Evolutionary conservation across 2,797 vertebrate species (phyloP), one percentile per base, ranked within the genome.

Genomic region (Spinus pinus): DNA sequence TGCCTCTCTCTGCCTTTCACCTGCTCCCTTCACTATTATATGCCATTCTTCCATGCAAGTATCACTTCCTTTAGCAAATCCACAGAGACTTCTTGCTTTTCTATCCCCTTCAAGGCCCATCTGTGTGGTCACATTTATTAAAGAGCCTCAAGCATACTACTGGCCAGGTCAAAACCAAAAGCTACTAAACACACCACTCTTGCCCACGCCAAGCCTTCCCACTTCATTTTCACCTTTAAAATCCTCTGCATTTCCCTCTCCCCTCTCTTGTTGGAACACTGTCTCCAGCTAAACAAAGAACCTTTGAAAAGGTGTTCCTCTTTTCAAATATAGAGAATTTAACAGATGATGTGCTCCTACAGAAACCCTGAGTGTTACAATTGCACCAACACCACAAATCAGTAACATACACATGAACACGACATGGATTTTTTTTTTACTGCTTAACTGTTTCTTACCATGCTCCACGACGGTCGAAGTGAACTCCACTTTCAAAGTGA

Each of bases 401-500:
- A 78, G 53, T 50, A 84, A 42, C 42, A 51, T 1, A 54, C 8
- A 39, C 23, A 21, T 12, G 8, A 91, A 46, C 7, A 30, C 65
- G 27, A 58, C 15, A 18, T 3, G 17, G 20, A 6, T 47, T n/a
- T 70, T 69, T 41, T 53, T 90, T 73, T 74, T 4, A 57, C 83
- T 46, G 84, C 6, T 81, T 18, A 44, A 58, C 33, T 39, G 37
- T 62, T 79, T 74, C 86, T 98, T 98, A 99, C 99, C 99, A 56
- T 99, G 98, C 92, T 99, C 99, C 86, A 99, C 99, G 28, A 99
- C 98, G 17, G 98, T 98, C 1, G 99, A 98, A 65, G 99, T 98
- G 96, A 99, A 99, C 80, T 99, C 99, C 97, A 99, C 97, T 96
- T 99, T 98, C 92, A 99, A 78, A 70, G 98, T 98, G 83, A 99